These are phyloP conservation scores for Mycteria americana DNA, from an alignment of 2,797 vertebrate species.

Conservation along the genomic window DNA sequence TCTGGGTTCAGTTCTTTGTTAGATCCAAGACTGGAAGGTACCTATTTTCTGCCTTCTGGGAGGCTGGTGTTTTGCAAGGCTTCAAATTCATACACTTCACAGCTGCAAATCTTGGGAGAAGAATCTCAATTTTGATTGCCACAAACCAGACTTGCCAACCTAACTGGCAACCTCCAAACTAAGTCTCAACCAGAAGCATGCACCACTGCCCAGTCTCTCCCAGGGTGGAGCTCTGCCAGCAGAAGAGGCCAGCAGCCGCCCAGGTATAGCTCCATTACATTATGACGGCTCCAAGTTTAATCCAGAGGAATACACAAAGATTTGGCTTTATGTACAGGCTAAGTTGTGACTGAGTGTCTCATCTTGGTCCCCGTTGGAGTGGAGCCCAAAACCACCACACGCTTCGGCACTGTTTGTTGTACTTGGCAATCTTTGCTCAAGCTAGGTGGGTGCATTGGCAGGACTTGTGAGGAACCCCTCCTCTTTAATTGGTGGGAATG, in stretches of 20 bases:
- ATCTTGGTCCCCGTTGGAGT: slow-evolving; percentile 55
- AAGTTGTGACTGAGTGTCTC: slow-evolving; percentile 63
- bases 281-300: slow-evolving; percentile 6
- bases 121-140: neutral
- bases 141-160: slow-evolving; percentile 26
- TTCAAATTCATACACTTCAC: slow-evolving; percentile 8
- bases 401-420: slow-evolving; percentile 59
- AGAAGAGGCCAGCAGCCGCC: neutral
- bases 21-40: slow-evolving; percentile 62
- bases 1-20: slow-evolving; percentile 27
- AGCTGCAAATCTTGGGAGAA: slow-evolving; percentile 18
- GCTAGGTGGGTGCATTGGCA: slow-evolving; percentile 69
- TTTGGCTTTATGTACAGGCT: slow-evolving; percentile 41
- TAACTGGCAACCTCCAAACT: slow-evolving; percentile 10
- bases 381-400: slow-evolving; percentile 56
- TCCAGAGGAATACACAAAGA: slow-evolving; percentile 32
- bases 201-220: neutral
- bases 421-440: slow-evolving; percentile 60
- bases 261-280: neutral
- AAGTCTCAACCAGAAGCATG: slow-evolving; percentile 4
- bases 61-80: slow-evolving; percentile 13
- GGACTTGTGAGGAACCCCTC: slow-evolving; percentile 71
- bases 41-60: slow-evolving; percentile 53
- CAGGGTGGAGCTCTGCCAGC: neutral
- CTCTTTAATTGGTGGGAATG: slow-evolving; percentile 71